Percentiles rank a stretch among this genome's conserved stretches.
Evolutionary conservation across 2,113 vertebrate species (phyloP).

Genomic region (Antennarius striatus): DNA sequence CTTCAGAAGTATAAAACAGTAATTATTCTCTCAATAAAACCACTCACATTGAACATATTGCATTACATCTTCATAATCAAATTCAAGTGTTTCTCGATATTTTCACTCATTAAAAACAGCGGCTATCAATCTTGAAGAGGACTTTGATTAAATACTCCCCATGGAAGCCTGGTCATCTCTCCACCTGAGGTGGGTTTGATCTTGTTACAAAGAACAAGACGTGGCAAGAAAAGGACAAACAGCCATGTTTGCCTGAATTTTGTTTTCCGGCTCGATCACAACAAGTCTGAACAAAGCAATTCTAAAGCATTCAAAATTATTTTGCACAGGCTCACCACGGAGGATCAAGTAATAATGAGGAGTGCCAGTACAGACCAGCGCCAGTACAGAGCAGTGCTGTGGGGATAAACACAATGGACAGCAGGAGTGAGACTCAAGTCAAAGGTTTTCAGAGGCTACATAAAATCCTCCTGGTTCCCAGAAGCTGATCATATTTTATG

Average conservation of each 20-base stretch:
- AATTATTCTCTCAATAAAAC: conserved; percentile 44
- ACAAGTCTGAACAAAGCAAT: not conserved
- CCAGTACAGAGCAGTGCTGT: not conserved
- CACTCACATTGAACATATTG: conserved; percentile 10
- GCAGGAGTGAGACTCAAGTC: not conserved
- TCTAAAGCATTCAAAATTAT: conserved; percentile 6
- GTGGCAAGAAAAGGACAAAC: conserved; percentile 23
- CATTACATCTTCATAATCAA: not conserved
- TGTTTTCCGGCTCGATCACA: not conserved
- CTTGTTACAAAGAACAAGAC: conserved; percentile 30
- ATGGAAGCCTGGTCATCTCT: conserved; percentile 3
- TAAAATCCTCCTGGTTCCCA: not conserved
- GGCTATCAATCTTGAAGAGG: conserved; percentile 31
- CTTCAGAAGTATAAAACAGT: conserved; percentile 53
- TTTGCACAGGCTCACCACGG: conserved; percentile 11
- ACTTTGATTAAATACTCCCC: conserved; percentile 35
- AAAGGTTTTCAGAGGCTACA: not conserved
- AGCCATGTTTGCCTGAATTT: not conserved
- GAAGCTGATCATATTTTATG: too few relatives aligned
- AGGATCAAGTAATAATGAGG: conserved; percentile 15
- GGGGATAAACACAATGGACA: not conserved
- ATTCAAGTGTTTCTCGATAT: conserved; percentile 6
- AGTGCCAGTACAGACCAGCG: not conserved
- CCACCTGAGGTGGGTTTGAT: conserved; percentile 17
- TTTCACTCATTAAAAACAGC: conserved; percentile 7